Base-by-base conservation (phyloP, 2,888 invertebrate genomes). In the Bombylius discolor region DNA sequence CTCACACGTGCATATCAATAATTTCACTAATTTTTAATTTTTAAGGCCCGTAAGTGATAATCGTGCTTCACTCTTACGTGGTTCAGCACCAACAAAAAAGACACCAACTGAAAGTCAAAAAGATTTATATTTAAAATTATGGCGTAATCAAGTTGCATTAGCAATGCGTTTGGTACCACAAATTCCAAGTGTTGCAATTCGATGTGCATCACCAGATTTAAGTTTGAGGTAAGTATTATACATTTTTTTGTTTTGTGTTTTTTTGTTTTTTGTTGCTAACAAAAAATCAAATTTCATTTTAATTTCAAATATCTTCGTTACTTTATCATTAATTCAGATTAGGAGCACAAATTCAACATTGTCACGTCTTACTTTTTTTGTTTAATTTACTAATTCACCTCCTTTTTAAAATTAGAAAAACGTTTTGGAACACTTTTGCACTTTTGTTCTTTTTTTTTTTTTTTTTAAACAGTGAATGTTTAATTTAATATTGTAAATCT, bases 81-180 rank as follows among this genome's bases (percentile, higher is more conserved):
- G 90, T 62, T 89, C 92, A 7, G 87, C 92, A 1, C 81, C 91
- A 6, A 86, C 91, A 0, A 85, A 92, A 66, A 95, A 95, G 70
- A 88, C 92, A 9, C 85, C 93, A 55, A 92, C 90, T 63, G 97
- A 97, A 75, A 72, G 73, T 52, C 74, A 74, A 65, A 79, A 94
- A 63, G 97, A 97, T 71, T 84, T 91, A 42, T 95, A 97, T 73
- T 85, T 98, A 79, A 92, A 92, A 74, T 82, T 99, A 33, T 99
- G 99, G 97, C 89, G 94, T 70, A 97, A 97, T 77, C 97, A 98
- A 75, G 84, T 96, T 65, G 91, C 93, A 14, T 89, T 97, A 78
- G 95, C 95, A 8, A 99, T 97, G 77, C 83, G 95, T 53, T 88
- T 99, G 49, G 95, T 96, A 6, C 98, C 97, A 12, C 89, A 93